Conservation (phyloP, 2,113 vertebrate species). For the Sialia sialis region DNA sequence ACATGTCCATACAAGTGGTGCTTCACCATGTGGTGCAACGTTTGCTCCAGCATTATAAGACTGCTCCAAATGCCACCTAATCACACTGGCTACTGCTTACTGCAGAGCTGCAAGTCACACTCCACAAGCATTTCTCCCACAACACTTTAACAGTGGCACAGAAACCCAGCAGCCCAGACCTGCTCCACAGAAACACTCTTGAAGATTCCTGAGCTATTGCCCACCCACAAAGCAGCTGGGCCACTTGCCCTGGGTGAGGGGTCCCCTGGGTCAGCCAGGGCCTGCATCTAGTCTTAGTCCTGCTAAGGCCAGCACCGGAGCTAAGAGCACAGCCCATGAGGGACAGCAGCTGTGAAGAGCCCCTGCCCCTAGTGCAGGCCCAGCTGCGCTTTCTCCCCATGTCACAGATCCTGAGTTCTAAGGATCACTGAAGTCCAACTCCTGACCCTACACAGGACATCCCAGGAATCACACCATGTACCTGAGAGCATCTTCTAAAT, state of each 20-base stretch:
- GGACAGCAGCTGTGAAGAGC: neutral
- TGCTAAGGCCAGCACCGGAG: neutral
- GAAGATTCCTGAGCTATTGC: neutral
- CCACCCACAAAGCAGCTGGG: neutral
- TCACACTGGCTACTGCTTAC: too few relatives aligned
- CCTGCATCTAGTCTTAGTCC: neutral
- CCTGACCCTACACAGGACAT: neutral
- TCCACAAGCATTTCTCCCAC: neutral
- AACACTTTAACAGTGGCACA: neutral
- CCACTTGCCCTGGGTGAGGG: neutral
- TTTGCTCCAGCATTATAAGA: fast-evolving
- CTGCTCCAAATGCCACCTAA: neutral
- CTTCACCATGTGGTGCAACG: fast-evolving
- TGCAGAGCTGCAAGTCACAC: neutral
- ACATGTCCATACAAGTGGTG: fast-evolving
- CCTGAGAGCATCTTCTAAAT: neutral
- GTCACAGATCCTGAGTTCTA: neutral
- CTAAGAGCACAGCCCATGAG: fast-evolving
- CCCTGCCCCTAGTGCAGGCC: fast-evolving
- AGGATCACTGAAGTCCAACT: neutral
- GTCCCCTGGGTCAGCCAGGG: neutral
- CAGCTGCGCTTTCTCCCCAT: fast-evolving
- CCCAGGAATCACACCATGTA: neutral
- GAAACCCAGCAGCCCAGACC: neutral
- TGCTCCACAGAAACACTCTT: neutral